Conservation (phyloP, 2,113 vertebrate species). For the Eurypyga helias region DNA sequence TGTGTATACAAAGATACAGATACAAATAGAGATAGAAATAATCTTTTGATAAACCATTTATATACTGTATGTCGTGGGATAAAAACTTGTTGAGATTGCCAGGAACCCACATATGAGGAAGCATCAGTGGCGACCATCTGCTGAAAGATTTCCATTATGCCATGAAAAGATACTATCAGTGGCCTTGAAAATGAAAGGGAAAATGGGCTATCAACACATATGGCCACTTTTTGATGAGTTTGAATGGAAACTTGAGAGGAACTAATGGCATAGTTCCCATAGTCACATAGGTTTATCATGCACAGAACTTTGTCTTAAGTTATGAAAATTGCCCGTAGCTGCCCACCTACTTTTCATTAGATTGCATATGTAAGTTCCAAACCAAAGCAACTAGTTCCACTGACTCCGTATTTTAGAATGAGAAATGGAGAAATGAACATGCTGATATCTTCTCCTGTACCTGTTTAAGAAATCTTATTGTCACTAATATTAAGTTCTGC, state of each 20-base stretch:
- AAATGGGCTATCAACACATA: neutral
- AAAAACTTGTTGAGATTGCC: neutral
- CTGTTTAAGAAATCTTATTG: no score
- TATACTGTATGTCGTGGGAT: neutral
- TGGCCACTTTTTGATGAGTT: neutral
- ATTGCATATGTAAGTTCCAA: neutral
- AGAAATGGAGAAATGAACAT: neutral
- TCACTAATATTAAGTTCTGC: neutral
- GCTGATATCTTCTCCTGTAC: neutral
- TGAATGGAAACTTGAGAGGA: neutral
- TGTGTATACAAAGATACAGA: neutral
- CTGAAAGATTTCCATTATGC: neutral
- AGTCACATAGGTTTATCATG: neutral
- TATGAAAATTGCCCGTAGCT: neutral
- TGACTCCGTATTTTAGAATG: neutral
- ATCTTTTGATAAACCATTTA: neutral
- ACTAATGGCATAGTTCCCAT: neutral
- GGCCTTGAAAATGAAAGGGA: neutral
- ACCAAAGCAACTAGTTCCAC: neutral
- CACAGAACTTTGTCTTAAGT: neutral
- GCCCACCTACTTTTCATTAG: neutral
- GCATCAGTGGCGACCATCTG: neutral
- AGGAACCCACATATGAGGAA: neutral
- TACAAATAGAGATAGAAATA: rapidly evolving
- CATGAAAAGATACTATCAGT: neutral